Evolutionary conservation across 2,888 invertebrate species (phyloP).

Genomic region (Polyploca ridens): DNA sequence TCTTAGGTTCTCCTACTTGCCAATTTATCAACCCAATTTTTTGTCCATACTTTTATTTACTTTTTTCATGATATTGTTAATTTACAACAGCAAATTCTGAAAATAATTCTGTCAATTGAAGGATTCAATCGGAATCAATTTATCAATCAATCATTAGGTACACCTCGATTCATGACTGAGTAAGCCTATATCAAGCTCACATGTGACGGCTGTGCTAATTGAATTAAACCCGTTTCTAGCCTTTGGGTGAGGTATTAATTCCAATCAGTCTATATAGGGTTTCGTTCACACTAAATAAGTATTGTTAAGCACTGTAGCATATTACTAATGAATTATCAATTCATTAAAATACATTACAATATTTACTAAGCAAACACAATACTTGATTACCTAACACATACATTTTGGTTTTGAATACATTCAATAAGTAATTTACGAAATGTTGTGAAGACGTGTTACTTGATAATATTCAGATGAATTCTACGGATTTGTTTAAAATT

Average conservation of each 20-base stretch:
- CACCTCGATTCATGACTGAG: neutral
- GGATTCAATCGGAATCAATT: neutral
- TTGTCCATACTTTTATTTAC: neutral
- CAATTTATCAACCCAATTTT: neutral
- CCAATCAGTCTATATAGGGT: conserved; percentile 13
- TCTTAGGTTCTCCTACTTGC: no score
- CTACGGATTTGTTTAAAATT: no score
- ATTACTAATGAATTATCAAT: neutral
- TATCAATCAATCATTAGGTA: neutral
- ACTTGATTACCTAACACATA: no score
- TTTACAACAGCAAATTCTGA: neutral
- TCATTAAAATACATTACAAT: neutral
- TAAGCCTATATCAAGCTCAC: neutral
- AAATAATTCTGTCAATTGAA: neutral
- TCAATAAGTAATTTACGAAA: no score
- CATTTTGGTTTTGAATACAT: no score
- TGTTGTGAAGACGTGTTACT: no score
- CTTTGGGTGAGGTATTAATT: neutral
- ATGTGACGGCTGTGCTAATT: conserved; percentile 2
- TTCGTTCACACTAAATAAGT: conserved; percentile 21
- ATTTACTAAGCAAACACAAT: no score
- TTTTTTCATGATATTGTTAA: no score
- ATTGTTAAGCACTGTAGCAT: conserved; percentile 8
- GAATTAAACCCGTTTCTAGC: conserved; percentile 2
- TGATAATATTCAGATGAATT: no score